phyloP scores from a whole-genome alignment of 2,888 invertebrate genomes.

The Mystacides longicornis region DNA sequence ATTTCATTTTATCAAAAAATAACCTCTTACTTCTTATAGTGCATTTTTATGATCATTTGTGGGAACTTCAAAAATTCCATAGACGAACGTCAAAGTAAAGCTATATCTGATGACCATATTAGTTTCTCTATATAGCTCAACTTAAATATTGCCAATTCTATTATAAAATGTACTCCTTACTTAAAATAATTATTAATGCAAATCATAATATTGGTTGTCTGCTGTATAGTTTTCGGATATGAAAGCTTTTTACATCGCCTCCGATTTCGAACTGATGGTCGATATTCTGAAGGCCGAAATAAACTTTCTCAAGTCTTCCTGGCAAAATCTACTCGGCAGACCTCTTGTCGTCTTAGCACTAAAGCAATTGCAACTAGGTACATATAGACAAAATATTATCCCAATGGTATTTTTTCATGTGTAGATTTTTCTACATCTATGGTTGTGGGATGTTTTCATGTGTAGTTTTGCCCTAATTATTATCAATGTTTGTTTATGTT shows the following conservation, averaged over 20 bases:
- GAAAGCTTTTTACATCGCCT: slow-evolving; percentile 96
- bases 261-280: slow-evolving; percentile 95
- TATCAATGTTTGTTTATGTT: neutral
- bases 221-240: slow-evolving; percentile 88
- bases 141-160: no score
- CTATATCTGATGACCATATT: no score
- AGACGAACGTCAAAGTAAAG: no score
- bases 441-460: neutral
- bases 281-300: slow-evolving; percentile 96
- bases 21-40: no score
- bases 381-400: neutral
- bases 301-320: slow-evolving; percentile 95
- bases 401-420: neutral
- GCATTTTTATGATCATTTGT: no score
- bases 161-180: no score
- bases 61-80: no score
- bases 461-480: neutral
- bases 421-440: neutral
- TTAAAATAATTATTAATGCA: no score
- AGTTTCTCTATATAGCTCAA: no score
- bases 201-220: slow-evolving; percentile 23
- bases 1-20: no score
- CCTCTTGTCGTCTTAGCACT: slow-evolving; percentile 89
- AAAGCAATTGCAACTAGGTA: slow-evolving; percentile 87
- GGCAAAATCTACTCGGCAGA: slow-evolving; percentile 96